Conservation (phyloP, 2,888 invertebrate genomes). For the Zygaena filipendulae region DNA sequence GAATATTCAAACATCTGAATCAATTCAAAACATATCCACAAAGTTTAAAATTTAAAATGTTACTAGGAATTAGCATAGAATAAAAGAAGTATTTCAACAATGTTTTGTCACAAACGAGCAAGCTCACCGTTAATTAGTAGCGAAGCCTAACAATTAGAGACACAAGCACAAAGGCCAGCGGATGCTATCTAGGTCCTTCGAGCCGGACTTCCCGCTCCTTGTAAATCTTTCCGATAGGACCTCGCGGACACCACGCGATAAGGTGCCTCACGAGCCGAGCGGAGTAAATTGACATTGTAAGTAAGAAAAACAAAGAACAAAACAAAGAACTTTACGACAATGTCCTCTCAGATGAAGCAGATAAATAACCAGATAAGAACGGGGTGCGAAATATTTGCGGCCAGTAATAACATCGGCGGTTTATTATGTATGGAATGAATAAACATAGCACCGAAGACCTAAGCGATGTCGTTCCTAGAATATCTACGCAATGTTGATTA, state of each 20-base stretch:
- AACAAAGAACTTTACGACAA: slow-evolving; percentile 23
- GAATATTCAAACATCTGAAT: too few relatives aligned
- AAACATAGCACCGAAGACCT: too few relatives aligned
- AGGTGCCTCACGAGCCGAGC: slow-evolving; percentile 41
- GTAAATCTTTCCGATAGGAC: slow-evolving; percentile 53
- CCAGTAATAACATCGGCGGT: too few relatives aligned
- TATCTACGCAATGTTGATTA: too few relatives aligned
- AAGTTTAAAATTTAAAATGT: too few relatives aligned
- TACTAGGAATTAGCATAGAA: too few relatives aligned
- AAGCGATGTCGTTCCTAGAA: too few relatives aligned
- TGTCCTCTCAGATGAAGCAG: background rate
- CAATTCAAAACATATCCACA: too few relatives aligned
- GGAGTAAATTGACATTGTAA: slow-evolving; percentile 57
- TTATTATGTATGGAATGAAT: too few relatives aligned
- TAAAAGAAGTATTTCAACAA: too few relatives aligned
- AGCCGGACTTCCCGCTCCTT: slow-evolving; percentile 32
- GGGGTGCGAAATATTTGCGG: background rate
- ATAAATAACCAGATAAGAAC: background rate
- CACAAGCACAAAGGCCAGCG: slow-evolving; percentile 25
- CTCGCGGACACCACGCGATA: slow-evolving; percentile 38
- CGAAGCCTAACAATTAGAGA: slow-evolving; percentile 27
- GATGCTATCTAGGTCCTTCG: slow-evolving; percentile 27
- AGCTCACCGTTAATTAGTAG: slow-evolving; percentile 28
- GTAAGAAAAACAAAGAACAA: slow-evolving; percentile 31
- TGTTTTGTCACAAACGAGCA: too few relatives aligned